These are phyloP conservation scores for Desoria tigrina DNA, from an alignment of 2,888 invertebrate genomes.

Conservation along the genomic window DNA sequence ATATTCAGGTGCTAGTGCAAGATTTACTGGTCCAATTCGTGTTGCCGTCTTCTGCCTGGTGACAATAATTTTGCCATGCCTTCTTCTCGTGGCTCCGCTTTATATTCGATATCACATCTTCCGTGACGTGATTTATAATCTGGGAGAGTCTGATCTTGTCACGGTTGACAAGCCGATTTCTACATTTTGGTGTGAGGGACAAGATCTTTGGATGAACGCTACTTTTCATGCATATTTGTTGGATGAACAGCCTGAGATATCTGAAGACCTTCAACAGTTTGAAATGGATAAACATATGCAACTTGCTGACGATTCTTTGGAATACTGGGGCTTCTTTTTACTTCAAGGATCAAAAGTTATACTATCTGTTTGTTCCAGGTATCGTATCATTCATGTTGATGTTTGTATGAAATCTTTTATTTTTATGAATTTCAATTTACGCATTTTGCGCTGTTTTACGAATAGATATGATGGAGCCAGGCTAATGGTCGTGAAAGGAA, in stretches of 20 bases:
- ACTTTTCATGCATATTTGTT: slow-evolving; percentile 72
- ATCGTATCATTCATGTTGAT: too few relatives aligned
- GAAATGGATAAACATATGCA: slow-evolving; percentile 78
- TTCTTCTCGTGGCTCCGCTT: slow-evolving; percentile 73
- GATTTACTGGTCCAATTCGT: slow-evolving; percentile 67
- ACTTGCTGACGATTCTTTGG: slow-evolving; percentile 79
- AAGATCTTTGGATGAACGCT: slow-evolving; percentile 74
- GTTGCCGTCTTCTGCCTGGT: slow-evolving; percentile 76
- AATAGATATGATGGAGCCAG: slow-evolving; percentile 69
- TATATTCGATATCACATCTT: slow-evolving; percentile 75
- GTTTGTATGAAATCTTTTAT: background rate
- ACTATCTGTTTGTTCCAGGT: slow-evolving; percentile 76
- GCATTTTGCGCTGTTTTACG: too few relatives aligned
- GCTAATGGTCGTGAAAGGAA: slow-evolving; percentile 78
- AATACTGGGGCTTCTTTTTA: slow-evolving; percentile 86
- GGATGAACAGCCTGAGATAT: slow-evolving; percentile 70
- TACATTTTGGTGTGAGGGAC: slow-evolving; percentile 75
- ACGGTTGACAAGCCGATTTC: slow-evolving; percentile 81
- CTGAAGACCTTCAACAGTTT: slow-evolving; percentile 69
- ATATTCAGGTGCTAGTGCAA: slow-evolving; percentile 25
- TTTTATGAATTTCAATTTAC: background rate
- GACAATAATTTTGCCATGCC: slow-evolving; percentile 72
- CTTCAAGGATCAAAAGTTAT: slow-evolving; percentile 75
- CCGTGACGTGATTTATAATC: slow-evolving; percentile 74
- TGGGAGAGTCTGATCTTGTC: slow-evolving; percentile 81